Percentiles rank a stretch among this genome's conserved stretches.
These are phyloP conservation scores for Chloebia gouldiae DNA, from an alignment of 2,113 vertebrate genomes.

Conservation along the genomic window DNA sequence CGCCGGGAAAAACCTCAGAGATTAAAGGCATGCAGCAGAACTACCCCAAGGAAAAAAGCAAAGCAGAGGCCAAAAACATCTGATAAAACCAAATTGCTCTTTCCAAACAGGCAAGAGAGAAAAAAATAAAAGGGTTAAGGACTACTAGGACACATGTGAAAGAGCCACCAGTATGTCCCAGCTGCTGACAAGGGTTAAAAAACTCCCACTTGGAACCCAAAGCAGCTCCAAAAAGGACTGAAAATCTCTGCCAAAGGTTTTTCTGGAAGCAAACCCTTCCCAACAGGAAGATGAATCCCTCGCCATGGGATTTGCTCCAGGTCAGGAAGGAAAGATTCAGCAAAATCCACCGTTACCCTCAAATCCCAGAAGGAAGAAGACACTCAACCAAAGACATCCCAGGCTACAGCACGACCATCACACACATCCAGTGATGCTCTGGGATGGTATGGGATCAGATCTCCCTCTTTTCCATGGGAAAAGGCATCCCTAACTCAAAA, in stretches of 20 bases:
- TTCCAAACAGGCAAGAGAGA: not conserved
- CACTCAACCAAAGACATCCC: fast-evolving
- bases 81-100: not conserved
- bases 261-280: not conserved
- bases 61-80: not conserved
- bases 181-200: not conserved
- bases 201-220: not conserved
- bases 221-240: not conserved
- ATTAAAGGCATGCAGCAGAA: not conserved
- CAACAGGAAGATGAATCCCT: not conserved
- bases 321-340: not conserved
- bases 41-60: not conserved
- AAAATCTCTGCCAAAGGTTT: not conserved
- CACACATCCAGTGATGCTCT: not conserved
- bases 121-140: not conserved
- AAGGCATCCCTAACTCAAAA: not conserved
- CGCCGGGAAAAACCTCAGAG: fast-evolving
- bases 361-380: not conserved
- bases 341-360: fast-evolving
- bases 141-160: not conserved
- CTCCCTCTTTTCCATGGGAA: not conserved
- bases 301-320: fast-evolving
- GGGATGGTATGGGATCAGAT: not conserved
- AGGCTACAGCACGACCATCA: not conserved
- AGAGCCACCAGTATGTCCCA: not conserved